Conservation (phyloP, 2,797 vertebrate species). For the Lepus oiostolus region DNA sequence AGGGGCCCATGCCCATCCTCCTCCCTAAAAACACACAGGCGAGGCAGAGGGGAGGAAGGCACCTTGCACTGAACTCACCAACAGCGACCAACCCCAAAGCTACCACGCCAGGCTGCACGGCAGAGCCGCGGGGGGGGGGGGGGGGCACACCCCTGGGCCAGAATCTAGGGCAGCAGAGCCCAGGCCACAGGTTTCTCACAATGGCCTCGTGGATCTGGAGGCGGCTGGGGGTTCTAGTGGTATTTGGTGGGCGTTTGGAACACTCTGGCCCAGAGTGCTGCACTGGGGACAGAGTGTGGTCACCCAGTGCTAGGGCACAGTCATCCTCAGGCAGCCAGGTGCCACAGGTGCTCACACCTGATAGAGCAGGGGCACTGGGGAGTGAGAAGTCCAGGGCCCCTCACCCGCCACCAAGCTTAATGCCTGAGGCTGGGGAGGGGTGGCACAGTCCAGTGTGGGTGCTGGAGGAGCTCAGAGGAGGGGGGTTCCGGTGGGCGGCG, state of each 20-base stretch:
- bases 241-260: neutral
- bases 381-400: neutral
- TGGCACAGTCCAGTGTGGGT: neutral
- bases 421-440: neutral
- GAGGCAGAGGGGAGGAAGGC: neutral
- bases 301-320: neutral
- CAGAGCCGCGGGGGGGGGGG: neutral
- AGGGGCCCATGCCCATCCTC: too few relatives aligned
- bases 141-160: neutral
- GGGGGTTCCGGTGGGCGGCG: neutral
- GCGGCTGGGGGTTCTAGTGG: neutral
- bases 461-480: neutral
- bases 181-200: neutral
- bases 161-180: neutral
- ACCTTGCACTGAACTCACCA: neutral
- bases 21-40: neutral
- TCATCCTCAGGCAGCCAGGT: neutral
- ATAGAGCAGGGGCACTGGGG: neutral
- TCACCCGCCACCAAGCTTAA: neutral
- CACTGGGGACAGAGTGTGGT: neutral
- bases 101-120: neutral
- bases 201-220: neutral
- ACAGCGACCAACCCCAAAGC: neutral
- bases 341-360: neutral
- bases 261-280: neutral